Evolutionary conservation across 2,797 vertebrate genomes (phyloP), one percentile per base, ranked within the genome.

Genomic region (Peromyscus attwateri): DNA sequence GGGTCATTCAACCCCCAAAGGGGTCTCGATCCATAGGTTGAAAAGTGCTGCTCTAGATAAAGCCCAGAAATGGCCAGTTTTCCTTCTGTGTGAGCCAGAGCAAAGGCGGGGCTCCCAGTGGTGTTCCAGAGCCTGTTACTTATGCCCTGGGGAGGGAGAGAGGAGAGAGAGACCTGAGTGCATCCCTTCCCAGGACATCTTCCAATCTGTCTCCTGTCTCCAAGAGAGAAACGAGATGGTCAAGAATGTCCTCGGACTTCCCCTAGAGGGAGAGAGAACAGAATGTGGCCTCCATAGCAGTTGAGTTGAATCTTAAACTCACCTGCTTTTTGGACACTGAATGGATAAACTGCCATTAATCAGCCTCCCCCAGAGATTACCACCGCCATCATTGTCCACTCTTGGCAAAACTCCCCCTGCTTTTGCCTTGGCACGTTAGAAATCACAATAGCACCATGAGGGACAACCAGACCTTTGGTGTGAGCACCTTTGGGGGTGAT

Each of bases 201-300:
- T 55, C 66, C 21, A 21, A 17, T 89, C 87, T 82, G 31, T 13
- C 31, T 77, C 37, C 75, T 73, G 76, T 57, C 60, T 83, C 68
- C 3, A 0, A 6, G 29, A 34, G 68, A 55, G 55, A 57, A 75
- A 46, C 8, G 57, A 84, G 43, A 21, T 43, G 11, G 12, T 55
- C 0, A 3, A 31, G 19, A 55, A 71, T 60, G 60, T 34, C 57
- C 27, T 43, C 31, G 29, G 81, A 84, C 81, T 87, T 73, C 89
- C 60, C 46, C 34, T 11, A 10, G 25, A 23, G 76, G n/a, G 23
- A 89, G 89, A 60, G 84, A 29, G 66, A 88, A 31, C 70, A 75
- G 91, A 64, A 80, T 49, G 66, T 76, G 70, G 92, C 87, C 92
- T 95, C 79, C n/a, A 34, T 60, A 52, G 94, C 80, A 62, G 7